Conservation (phyloP, 2,888 invertebrate genomes). For the Ceraclea dissimilis region DNA sequence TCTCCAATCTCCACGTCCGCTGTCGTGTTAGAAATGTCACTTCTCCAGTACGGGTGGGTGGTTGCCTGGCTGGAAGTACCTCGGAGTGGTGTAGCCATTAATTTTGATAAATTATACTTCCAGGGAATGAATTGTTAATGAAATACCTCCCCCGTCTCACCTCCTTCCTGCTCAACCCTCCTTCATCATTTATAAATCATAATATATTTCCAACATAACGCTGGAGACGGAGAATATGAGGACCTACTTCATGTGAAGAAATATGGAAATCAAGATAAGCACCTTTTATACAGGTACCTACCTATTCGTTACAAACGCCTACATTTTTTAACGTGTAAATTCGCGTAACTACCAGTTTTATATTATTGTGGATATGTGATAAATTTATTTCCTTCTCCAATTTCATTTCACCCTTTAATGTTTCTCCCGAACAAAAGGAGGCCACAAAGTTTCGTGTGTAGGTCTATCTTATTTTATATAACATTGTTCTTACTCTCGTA, state of each 20-base stretch:
- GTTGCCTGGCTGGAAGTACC: conserved; percentile 7
- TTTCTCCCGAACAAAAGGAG: too few species aligned
- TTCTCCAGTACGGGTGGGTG: conserved; percentile 8
- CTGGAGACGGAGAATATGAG: not conserved
- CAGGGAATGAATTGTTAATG: conserved; percentile 20
- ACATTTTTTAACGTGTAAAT: too few species aligned
- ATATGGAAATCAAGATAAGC: too few species aligned
- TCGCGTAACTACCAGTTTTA: too few species aligned
- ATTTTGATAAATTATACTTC: conserved; percentile 25
- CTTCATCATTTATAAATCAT: not conserved
- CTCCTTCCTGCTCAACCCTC: not conserved
- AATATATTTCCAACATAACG: not conserved
- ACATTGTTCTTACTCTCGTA: too few species aligned
- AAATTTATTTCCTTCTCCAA: too few species aligned
- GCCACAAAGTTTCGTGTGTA: too few species aligned
- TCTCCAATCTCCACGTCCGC: not conserved
- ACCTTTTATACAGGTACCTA: too few species aligned
- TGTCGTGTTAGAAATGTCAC: conserved; percentile 17
- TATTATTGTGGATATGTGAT: too few species aligned
- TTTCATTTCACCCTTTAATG: too few species aligned
- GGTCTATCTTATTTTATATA: too few species aligned
- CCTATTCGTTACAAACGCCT: too few species aligned
- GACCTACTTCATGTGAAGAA: not conserved
- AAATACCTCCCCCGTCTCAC: conserved; percentile 9
- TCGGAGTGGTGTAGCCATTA: conserved; percentile 19